Percentiles rank a stretch among this genome's conserved stretches.
Conservation (phyloP, 1,140 invertebrate genomes). For the Heliconius eleuchia region DNA sequence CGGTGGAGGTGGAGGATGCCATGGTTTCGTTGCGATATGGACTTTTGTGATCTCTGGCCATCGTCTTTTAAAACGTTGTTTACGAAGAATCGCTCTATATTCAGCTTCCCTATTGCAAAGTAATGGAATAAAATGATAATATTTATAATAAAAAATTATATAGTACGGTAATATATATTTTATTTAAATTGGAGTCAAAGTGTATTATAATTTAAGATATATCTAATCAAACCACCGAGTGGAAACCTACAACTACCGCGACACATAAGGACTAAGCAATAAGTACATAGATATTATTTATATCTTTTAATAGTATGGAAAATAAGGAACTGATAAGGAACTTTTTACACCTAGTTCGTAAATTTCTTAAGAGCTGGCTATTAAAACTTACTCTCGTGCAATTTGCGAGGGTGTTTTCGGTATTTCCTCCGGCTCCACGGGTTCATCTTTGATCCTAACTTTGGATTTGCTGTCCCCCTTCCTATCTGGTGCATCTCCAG, state of each 20-base stretch:
- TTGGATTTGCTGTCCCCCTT: constrained; percentile 45
- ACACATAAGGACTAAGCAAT: no score
- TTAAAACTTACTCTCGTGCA: constrained; percentile 51
- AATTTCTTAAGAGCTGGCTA: neutral
- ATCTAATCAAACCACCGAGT: no score
- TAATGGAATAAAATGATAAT: neutral
- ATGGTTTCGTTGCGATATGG: constrained; percentile 49
- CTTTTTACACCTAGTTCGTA: no score
- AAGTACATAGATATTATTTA: no score
- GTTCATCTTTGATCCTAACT: constrained; percentile 40
- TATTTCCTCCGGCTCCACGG: constrained; percentile 48
- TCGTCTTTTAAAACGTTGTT: constrained; percentile 53
- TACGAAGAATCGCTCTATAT: constrained; percentile 50
- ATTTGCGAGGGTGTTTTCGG: constrained; percentile 58
- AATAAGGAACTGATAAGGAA: no score
- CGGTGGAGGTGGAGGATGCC: constrained; percentile 59
- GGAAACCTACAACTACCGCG: no score
- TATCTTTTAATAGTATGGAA: no score
- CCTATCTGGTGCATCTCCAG: constrained; percentile 51
- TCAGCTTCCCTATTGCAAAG: constrained; percentile 51
- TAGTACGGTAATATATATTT: no score
- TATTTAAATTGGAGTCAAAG: no score
- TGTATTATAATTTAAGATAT: no score
- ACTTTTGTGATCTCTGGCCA: constrained; percentile 66
- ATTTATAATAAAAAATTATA: no score